These are phyloP conservation scores for Aleadryas rufinucha DNA, from an alignment of 2,113 vertebrate species.

Conservation along the genomic window DNA sequence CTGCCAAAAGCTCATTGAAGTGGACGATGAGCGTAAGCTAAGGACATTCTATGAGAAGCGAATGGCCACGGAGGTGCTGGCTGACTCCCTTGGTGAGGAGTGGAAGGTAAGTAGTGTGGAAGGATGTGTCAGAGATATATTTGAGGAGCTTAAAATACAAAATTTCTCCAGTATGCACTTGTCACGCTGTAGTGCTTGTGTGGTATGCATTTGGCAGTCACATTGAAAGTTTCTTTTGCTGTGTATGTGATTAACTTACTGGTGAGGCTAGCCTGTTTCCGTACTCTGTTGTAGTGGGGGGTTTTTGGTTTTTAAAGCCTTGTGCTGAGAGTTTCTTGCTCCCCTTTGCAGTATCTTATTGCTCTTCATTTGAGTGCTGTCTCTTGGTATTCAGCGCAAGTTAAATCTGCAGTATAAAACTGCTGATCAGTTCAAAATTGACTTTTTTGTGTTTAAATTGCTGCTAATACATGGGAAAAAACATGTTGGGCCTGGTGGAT, in stretches of 20 bases:
- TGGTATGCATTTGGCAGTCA: fast-evolving
- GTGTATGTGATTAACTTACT: fast-evolving
- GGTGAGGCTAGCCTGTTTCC: fast-evolving
- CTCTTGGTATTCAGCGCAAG: neutral
- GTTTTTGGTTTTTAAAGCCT: too few relatives aligned
- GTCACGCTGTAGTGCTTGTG: fast-evolving
- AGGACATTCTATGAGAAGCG: slow-evolving; percentile 96
- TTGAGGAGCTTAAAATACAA: fast-evolving
- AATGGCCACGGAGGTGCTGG: slow-evolving; percentile 93
- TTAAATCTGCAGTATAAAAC: fast-evolving
- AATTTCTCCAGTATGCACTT: fast-evolving
- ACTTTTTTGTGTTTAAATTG: neutral
- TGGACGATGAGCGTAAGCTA: slow-evolving; percentile 97
- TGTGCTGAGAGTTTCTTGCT: neutral
- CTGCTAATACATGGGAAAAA: fast-evolving
- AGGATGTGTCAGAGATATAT: neutral
- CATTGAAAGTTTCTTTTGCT: fast-evolving
- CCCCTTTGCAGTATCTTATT: fast-evolving
- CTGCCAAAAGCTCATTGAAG: slow-evolving; percentile 97
- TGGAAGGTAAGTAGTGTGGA: slow-evolving; percentile 85
- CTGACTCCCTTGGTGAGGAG: slow-evolving; percentile 93
- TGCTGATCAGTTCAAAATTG: fast-evolving
- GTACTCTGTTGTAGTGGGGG: fast-evolving
- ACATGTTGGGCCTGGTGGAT: fast-evolving
- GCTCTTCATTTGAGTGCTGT: fast-evolving